Conservation (phyloP, 1,140 invertebrate genomes). For the Prorops nasuta region DNA sequence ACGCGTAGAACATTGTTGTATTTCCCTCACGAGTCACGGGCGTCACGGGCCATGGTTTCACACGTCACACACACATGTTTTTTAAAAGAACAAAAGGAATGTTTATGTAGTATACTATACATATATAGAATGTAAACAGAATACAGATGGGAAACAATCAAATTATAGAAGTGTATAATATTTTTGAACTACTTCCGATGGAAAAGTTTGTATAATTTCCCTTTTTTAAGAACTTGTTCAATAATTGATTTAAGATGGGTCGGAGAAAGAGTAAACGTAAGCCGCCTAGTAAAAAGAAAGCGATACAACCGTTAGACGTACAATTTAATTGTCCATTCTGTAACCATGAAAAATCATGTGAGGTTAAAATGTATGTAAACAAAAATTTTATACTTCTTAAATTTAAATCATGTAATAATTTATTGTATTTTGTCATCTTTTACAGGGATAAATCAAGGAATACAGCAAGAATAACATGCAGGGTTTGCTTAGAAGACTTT, state of each 20-base stretch:
- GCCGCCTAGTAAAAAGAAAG: slow-evolving; percentile 91
- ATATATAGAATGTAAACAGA: too few species aligned
- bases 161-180: too few species aligned
- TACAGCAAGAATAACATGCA: slow-evolving; percentile 89
- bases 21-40: too few species aligned
- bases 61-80: too few species aligned
- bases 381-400: not conserved
- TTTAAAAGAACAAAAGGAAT: too few species aligned
- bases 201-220: too few species aligned
- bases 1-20: too few species aligned
- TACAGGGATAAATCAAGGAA: slow-evolving; percentile 90
- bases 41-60: too few species aligned
- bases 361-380: slow-evolving; percentile 94
- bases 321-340: slow-evolving; percentile 99
- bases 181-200: too few species aligned
- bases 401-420: slow-evolving; percentile 3
- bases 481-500: slow-evolving; percentile 95
- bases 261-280: slow-evolving; percentile 96
- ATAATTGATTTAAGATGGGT: slow-evolving; percentile 69
- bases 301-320: slow-evolving; percentile 89
- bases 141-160: too few species aligned
- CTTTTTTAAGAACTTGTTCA: too few species aligned
- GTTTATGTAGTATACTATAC: too few species aligned
- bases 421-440: slow-evolving; percentile 26
- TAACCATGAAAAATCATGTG: slow-evolving; percentile 98